Evolutionary conservation across 2,113 vertebrate genomes (phyloP), one percentile per base, ranked within the genome.

Genomic region (Corapipo altera): DNA sequence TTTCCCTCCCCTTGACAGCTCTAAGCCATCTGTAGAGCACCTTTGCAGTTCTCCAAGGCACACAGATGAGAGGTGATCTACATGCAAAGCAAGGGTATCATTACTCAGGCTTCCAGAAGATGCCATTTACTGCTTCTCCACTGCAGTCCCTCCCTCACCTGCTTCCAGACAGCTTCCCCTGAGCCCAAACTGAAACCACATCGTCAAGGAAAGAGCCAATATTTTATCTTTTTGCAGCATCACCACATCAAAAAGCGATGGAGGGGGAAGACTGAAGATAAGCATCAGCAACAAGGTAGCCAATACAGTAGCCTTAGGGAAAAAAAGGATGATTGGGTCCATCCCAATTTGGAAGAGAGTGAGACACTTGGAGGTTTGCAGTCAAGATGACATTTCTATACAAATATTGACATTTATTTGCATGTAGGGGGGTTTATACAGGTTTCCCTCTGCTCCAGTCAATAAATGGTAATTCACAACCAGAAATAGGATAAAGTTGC

Each of bases 21-120:
- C 93, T 48, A 72, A 95, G 94, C 94, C 95, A 96, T 93, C 86
- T 96, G 93, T 78, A 65, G 94, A 93, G 94, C 70, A 94, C 93
- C 96, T 95, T 6, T 94, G 80, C 88, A 32, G 39, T 20, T 76
- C 89, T 93, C 71, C 52, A 52, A 89, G 88, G 95, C 79, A 51
- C 30, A 71, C 93, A 91, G 88, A 75, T 83, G 85, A 92, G 75
- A 77, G 79, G 73, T 89, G 88, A 87, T 88, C 91, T 58, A 83
- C 88, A 85, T 89, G 76, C 93, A 96, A 93, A 90, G 71, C 93
- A 85, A 85, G 62, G 65, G 37, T 8, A 85, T 65, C 58, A 8
- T 57, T 83, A 75, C n/a, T 78, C 55, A 89, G 80, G 4, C 85
- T 93, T 90, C 67, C 88, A 89, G 87, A 58, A 93, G 72, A 58